These are phyloP conservation scores for Cheilosia scutellata DNA, from an alignment of 2,888 invertebrate species.

Conservation along the genomic window DNA sequence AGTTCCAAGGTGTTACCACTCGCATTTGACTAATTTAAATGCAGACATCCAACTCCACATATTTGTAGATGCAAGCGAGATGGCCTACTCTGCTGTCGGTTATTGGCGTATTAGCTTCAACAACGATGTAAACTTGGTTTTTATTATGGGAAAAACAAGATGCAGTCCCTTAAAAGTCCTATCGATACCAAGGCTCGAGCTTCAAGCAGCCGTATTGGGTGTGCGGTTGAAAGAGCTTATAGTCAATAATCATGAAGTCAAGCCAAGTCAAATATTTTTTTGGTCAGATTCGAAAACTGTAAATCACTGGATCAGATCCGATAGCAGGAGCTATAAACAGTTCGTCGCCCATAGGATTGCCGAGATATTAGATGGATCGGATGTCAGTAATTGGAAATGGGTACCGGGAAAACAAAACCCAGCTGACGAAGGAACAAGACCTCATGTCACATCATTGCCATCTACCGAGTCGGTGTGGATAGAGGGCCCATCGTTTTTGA, in stretches of 20 bases:
- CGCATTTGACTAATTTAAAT: too few species aligned
- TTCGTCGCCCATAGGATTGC: constrained; percentile 75
- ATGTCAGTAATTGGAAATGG: constrained; percentile 76
- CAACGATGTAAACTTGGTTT: too few species aligned
- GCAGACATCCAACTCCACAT: too few species aligned
- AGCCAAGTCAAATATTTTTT: neutral
- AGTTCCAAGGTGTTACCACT: too few species aligned
- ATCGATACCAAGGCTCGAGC: too few species aligned
- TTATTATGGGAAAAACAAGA: too few species aligned
- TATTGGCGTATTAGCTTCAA: too few species aligned
- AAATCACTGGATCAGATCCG: constrained; percentile 50
- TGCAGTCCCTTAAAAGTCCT: too few species aligned
- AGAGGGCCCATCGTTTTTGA: neutral
- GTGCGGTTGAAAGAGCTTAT: too few species aligned
- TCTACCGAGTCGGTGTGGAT: constrained; percentile 1
- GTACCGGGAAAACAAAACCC: constrained; percentile 59
- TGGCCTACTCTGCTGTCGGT: too few species aligned
- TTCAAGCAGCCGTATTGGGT: too few species aligned
- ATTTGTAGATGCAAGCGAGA: too few species aligned
- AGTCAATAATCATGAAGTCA: neutral
- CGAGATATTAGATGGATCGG: constrained; percentile 69
- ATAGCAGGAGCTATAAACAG: constrained; percentile 64
- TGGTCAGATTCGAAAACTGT: constrained; percentile 56
- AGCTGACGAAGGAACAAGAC: constrained; percentile 5
- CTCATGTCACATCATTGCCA: constrained; percentile 15